Evolutionary conservation across 2,113 vertebrate species (phyloP).

Genomic region (Galemys pyrenaicus): DNA sequence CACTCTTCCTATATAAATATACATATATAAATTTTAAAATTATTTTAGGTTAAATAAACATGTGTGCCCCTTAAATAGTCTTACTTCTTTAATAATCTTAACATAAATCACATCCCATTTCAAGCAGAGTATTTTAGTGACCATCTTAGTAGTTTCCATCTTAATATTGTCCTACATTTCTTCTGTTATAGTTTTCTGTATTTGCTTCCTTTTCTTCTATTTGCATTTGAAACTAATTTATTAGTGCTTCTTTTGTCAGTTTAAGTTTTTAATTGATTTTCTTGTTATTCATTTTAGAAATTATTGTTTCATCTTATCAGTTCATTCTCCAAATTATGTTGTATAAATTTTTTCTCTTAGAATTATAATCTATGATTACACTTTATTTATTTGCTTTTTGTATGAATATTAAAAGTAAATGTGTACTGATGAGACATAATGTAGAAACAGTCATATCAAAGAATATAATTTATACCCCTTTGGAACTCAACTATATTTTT

Average conservation of each 20-base stretch:
- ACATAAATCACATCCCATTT: not conserved
- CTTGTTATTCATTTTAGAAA: not conserved
- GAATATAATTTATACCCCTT: not conserved
- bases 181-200: not conserved
- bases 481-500: not conserved
- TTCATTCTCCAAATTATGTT: not conserved
- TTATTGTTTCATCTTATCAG: not conserved
- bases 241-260: not conserved
- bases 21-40: not conserved
- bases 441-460: not conserved
- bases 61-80: not conserved
- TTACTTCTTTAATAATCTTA: not conserved
- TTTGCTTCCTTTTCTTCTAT: not conserved
- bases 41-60: not conserved
- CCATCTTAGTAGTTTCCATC: not conserved
- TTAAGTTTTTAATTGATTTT: not conserved
- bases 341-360: not conserved
- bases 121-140: not conserved
- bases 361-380: not conserved
- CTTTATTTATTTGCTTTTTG: not conserved
- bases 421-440: not conserved
- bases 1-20: not conserved
- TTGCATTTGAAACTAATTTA: not conserved
- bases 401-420: slow-evolving; percentile 12
- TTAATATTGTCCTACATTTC: not conserved